Conservation (phyloP, 2,888 invertebrate genomes). For the Belgica antarctica region DNA sequence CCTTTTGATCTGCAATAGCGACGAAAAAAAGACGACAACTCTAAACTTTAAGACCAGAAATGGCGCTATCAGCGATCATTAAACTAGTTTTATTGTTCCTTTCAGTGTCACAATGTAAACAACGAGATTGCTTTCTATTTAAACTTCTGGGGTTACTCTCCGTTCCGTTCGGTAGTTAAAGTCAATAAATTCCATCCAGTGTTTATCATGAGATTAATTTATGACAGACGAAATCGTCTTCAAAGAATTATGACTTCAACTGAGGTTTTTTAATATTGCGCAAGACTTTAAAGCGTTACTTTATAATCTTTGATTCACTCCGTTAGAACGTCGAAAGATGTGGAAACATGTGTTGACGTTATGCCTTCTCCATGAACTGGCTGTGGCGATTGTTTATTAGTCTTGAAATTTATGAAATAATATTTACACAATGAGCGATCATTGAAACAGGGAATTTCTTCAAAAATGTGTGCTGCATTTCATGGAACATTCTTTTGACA, state of each 20-base stretch:
- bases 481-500: constrained; percentile 24
- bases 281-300: constrained; percentile 16
- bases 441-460: constrained; percentile 26
- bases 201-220: constrained; percentile 43
- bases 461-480: constrained; percentile 27
- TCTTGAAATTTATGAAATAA: constrained; percentile 32
- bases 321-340: neutral
- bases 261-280: constrained; percentile 10
- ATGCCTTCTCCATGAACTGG: neutral
- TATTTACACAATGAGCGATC: constrained; percentile 41
- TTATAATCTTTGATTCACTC: neutral
- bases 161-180: neutral
- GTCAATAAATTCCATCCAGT: constrained; percentile 41
- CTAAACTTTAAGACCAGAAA: constrained; percentile 2
- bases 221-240: constrained; percentile 38
- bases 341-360: constrained; percentile 17
- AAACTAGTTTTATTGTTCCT: neutral
- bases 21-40: neutral
- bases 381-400: constrained; percentile 37
- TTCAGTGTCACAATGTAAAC: constrained; percentile 36
- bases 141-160: too few relatives aligned
- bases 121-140: constrained; percentile 3
- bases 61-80: constrained; percentile 13
- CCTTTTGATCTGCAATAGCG: neutral
- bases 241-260: constrained; percentile 31